A percentile compares a stretch with the other conserved stretches of the same genome.
Evolutionary conservation across 1,140 invertebrate genomes (phyloP).

Genomic region (Ganaspis sp.): DNA sequence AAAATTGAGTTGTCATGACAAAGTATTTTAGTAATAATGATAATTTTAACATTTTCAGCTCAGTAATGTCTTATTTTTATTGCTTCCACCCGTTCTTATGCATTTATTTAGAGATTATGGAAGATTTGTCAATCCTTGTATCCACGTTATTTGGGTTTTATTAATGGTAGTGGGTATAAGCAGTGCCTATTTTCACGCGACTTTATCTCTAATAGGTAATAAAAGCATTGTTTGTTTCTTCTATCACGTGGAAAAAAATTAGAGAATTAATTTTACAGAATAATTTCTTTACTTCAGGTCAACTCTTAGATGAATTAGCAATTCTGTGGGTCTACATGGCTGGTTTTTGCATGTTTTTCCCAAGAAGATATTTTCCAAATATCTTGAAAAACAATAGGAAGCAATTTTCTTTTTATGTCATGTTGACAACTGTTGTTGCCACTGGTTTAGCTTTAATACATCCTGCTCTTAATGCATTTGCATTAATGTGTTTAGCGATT

Average conservation of each 20-base stretch:
- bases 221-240: constrained; percentile 30
- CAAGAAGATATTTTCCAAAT: constrained; percentile 82
- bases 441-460: constrained; percentile 83
- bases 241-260: not conserved
- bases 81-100: constrained; percentile 86
- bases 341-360: constrained; percentile 84
- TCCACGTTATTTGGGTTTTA: constrained; percentile 86
- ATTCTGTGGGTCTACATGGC: constrained; percentile 90
- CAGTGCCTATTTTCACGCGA: constrained; percentile 90
- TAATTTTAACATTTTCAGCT: constrained; percentile 76
- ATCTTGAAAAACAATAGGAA: constrained; percentile 82
- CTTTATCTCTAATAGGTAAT: constrained; percentile 85
- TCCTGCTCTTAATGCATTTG: constrained; percentile 87
- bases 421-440: constrained; percentile 79
- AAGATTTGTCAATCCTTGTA: constrained; percentile 83
- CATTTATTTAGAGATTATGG: constrained; percentile 86
- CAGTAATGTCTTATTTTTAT: constrained; percentile 87
- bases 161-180: constrained; percentile 87
- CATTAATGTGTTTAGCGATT: constrained; percentile 84
- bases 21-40: constrained; percentile 14
- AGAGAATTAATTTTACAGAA: not conserved
- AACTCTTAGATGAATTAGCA: constrained; percentile 87
- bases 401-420: constrained; percentile 76
- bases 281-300: constrained; percentile 74
- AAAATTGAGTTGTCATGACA: no score